phyloP scores from a whole-genome alignment of 2,888 invertebrate species.

The Cataglyphis rosenhaueri region DNA sequence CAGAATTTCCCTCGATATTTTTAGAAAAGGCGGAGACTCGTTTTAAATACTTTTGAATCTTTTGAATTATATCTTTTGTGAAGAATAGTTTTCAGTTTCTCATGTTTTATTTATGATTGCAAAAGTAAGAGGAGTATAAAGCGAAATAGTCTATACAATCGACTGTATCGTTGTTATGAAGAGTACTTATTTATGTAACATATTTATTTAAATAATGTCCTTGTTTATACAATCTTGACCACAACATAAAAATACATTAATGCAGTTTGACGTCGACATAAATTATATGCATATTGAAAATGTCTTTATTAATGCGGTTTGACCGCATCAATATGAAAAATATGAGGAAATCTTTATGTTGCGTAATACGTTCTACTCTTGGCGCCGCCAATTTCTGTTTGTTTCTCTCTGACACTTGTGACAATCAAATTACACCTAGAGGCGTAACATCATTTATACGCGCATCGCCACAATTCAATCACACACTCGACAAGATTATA shows the following conservation, averaged over 20 bases:
- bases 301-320: neutral
- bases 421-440: neutral
- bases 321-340: neutral
- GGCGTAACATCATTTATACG: neutral
- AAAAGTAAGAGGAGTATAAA: neutral
- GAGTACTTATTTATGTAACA: neutral
- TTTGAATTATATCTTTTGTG: neutral
- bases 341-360: neutral
- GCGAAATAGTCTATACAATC: neutral
- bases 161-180: neutral
- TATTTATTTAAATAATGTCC: neutral
- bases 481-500: conserved; percentile 9
- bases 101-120: neutral
- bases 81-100: conserved; percentile 27
- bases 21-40: neutral
- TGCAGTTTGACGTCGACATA: neutral
- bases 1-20: neutral
- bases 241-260: neutral
- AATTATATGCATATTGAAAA: neutral
- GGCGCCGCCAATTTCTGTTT: neutral
- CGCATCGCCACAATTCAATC: conserved; percentile 1
- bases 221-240: neutral
- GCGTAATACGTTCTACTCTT: neutral
- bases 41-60: conserved; percentile 29
- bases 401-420: neutral